Evolutionary conservation across 2,113 vertebrate species (phyloP), one percentile per base, ranked within the genome.

Genomic region (Pristiophorus japonicus): DNA sequence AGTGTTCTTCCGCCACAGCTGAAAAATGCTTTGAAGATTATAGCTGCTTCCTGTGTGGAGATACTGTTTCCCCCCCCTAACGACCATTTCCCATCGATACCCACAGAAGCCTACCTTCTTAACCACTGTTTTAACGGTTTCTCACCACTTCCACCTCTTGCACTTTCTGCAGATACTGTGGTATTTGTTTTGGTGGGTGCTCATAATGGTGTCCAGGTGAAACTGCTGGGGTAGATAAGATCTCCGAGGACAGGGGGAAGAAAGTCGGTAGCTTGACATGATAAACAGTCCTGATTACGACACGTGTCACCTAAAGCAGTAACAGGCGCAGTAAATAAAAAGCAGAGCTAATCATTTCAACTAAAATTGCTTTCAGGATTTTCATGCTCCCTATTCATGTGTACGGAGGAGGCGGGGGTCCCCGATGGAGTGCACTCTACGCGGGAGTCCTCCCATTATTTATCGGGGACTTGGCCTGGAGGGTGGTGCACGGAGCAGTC

Each of bases 41-140:
- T 96, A 96, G 96, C 96, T 97, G 96, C 97, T 98, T 98, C 98
- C 98, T 98, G 97, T 97, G 98, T 75, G 97, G 98, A 96, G 96
- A 96, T 96, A 97, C 96, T 96, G 97, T 97, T 97, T 97, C 97
- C 97, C 96, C 95, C 22, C 4, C 97, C 97, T 98, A 99, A 99
- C 98, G 98, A 98, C 98, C 97, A 95, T 98, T 99, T 99, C 98
- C 98, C 98, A 98, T 98, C 98, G 98, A 95, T 97, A 96, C 97
- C 98, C 98, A 97, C 98, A 98, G 96, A 98, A 97, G 97, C 97
- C 98, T 98, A 98, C 97, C 97, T 98, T 97, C 97, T 97, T 96
- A 99, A 99, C 98, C 98, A 98, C 98, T 66, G 97, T 96, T 97
- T 98, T 97, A 99, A 99, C 99, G 98, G 98, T 97, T 98, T 96